Conservation (phyloP, 2,888 invertebrate species). For the Phragmatobia fuliginosa region DNA sequence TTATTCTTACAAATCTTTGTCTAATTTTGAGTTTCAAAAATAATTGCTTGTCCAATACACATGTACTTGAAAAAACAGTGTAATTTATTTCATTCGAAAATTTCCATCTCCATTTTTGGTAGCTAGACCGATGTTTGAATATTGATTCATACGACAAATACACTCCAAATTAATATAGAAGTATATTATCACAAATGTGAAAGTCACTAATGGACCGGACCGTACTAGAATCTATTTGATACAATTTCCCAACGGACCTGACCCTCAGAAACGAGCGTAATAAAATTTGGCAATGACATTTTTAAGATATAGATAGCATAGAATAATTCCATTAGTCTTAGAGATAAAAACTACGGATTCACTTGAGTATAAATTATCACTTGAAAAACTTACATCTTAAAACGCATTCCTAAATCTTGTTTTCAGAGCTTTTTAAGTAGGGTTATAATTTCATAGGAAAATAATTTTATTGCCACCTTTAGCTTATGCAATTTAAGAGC, state of each 20-base stretch:
- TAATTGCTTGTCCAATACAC: too few relatives aligned
- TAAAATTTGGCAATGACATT: neutral
- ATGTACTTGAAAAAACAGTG: too few relatives aligned
- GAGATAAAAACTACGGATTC: neutral
- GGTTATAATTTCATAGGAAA: neutral
- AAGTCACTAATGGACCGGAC: slow-evolving; percentile 2
- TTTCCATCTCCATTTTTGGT: neutral
- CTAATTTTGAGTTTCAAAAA: too few relatives aligned
- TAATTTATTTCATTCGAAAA: neutral
- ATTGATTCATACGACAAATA: neutral
- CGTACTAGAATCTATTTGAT: neutral
- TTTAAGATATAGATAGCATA: neutral
- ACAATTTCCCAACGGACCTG: neutral
- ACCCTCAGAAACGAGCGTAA: neutral
- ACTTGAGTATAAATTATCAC: neutral
- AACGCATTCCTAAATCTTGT: neutral
- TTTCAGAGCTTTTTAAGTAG: neutral
- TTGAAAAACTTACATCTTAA: neutral
- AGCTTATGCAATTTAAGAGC: slow-evolving; percentile 43
- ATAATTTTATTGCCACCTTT: slow-evolving; percentile 27
- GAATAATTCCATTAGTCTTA: neutral
- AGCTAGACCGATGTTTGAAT: neutral
- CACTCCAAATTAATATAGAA: neutral
- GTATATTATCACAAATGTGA: neutral
- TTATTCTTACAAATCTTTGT: too few relatives aligned